A percentile compares a stretch with the other conserved stretches of the same genome.
phyloP scores from a whole-genome alignment of 2,113 vertebrate species.

The Mus pahari region DNA sequence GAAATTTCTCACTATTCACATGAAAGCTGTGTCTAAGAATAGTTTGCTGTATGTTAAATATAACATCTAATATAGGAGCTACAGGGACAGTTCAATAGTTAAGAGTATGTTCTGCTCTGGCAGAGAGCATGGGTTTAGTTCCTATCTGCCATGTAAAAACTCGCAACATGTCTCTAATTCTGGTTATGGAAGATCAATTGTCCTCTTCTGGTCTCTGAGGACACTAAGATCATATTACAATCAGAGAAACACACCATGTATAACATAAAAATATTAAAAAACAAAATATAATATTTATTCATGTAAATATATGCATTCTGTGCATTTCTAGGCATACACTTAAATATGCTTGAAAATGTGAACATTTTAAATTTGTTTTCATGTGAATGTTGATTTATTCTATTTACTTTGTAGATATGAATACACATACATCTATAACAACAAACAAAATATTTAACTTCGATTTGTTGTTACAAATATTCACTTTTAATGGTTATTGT shows the following conservation, averaged over 20 bases:
- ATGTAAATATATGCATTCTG: neutral
- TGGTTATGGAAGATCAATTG: neutral
- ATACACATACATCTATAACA: neutral
- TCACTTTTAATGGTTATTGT: neutral
- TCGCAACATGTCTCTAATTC: neutral
- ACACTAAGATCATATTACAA: neutral
- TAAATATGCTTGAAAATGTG: neutral
- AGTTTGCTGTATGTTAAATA: slow-evolving; percentile 35
- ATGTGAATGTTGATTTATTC: neutral
- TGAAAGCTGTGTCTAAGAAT: slow-evolving; percentile 34
- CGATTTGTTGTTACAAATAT: neutral
- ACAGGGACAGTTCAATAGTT: neutral
- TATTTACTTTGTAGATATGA: neutral
- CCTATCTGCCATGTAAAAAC: neutral
- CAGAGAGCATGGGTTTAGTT: neutral
- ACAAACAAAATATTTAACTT: neutral
- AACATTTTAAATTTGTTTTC: slow-evolving; percentile 44
- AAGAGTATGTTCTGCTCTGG: neutral
- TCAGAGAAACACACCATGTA: neutral
- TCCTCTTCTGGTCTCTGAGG: neutral
- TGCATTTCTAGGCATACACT: neutral
- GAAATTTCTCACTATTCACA: neutral
- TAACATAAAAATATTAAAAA: neutral
- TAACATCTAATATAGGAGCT: neutral
- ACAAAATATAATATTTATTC: neutral